Conservation (phyloP, 2,113 vertebrate species). For the Pseudonaja textilis region DNA sequence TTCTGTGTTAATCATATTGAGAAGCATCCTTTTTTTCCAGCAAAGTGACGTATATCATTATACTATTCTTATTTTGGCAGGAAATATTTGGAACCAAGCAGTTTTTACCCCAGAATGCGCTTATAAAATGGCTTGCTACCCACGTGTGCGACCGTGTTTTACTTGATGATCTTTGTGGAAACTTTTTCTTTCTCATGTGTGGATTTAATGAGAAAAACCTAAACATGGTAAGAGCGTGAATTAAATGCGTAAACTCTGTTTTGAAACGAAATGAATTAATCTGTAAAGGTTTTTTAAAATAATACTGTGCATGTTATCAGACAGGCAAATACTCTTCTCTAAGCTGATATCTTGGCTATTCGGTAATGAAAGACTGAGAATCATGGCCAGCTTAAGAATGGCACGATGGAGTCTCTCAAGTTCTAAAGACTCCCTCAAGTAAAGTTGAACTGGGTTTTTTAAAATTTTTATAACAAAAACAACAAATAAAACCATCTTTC, state of each 20-base stretch:
- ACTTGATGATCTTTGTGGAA: conserved; percentile 84
- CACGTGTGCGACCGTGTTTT: conserved; percentile 77
- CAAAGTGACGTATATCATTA: not conserved
- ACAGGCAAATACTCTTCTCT: not conserved
- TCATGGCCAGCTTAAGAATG: not conserved
- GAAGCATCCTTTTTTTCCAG: not conserved
- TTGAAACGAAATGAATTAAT: not conserved
- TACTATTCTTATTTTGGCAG: conserved; percentile 64
- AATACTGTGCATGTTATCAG: not conserved
- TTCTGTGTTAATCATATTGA: not conserved
- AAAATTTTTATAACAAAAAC: too few species aligned
- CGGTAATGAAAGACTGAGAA: not conserved
- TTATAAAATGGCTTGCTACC: conserved; percentile 82
- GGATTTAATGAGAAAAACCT: conserved; percentile 93
- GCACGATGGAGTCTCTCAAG: not conserved
- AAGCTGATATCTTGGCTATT: not conserved
- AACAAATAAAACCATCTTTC: too few species aligned
- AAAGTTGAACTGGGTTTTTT: not conserved
- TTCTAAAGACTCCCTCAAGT: not conserved
- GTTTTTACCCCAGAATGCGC: conserved; percentile 80
- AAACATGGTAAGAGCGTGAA: conserved; percentile 80
- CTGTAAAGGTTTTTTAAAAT: not conserved
- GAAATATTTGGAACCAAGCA: conserved; percentile 78
- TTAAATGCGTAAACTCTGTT: not conserved
- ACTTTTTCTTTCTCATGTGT: conserved; percentile 83